phyloP scores from a whole-genome alignment of 2,797 vertebrate species.

The Tadarida brasiliensis region DNA sequence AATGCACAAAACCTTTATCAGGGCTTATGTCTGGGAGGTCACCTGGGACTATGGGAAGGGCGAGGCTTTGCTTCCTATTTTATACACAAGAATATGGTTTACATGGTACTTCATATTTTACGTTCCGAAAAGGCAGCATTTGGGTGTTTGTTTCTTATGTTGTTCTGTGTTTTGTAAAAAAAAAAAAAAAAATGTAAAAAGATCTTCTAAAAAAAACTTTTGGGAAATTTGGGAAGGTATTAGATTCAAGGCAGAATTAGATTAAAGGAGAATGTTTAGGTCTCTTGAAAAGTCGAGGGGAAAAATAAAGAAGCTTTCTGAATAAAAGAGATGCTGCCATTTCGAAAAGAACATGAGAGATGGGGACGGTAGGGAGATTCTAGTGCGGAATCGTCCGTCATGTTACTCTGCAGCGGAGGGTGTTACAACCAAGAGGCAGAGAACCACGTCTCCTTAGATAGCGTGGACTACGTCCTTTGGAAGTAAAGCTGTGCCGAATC shows the following conservation, averaged over 20 bases:
- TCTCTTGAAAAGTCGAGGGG: conserved; percentile 12
- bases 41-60: not conserved
- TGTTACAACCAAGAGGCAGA: not conserved
- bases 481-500: not conserved
- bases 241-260: conserved; percentile 27
- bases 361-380: not conserved
- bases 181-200: conserved; percentile 47
- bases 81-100: not conserved
- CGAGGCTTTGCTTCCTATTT: not conserved
- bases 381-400: not conserved
- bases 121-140: not conserved
- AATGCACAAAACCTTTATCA: not conserved
- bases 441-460: not conserved
- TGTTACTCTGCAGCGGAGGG: not conserved
- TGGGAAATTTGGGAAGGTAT: not conserved
- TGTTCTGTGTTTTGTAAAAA: conserved; percentile 30
- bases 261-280: conserved; percentile 37
- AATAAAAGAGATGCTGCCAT: not conserved
- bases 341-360: not conserved
- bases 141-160: not conserved
- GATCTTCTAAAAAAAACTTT: conserved; percentile 38
- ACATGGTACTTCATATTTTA: not conserved
- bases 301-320: not conserved
- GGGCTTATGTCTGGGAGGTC: not conserved
- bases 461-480: not conserved